Conservation (phyloP, 2,888 invertebrate genomes). For the Rhagium mordax region DNA sequence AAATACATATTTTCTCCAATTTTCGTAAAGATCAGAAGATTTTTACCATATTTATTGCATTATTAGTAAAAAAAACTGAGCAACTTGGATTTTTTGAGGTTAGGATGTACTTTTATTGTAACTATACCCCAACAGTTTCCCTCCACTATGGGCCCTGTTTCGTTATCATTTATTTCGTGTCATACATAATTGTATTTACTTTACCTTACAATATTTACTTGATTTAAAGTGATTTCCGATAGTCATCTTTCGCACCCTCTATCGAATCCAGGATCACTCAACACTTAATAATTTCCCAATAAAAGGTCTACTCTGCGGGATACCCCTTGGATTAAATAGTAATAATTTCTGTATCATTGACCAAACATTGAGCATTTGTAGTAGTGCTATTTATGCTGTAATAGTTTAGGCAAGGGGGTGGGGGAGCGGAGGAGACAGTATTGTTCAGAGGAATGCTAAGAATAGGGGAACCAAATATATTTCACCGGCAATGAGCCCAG, state of each 20-base stretch:
- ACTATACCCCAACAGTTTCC: too few species aligned
- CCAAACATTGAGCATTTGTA: slow-evolving; percentile 63
- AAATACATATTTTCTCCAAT: too few species aligned
- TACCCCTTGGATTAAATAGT: slow-evolving; percentile 60
- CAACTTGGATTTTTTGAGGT: too few species aligned
- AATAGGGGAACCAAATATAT: slow-evolving; percentile 63
- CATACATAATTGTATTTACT: too few species aligned
- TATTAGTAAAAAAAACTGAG: too few species aligned
- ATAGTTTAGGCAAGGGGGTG: slow-evolving; percentile 32
- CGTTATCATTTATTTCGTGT: too few species aligned
- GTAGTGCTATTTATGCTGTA: slow-evolving; percentile 58
- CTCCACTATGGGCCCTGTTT: too few species aligned
- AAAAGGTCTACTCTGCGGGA: slow-evolving; percentile 36
- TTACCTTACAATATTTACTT: slow-evolving; percentile 32
- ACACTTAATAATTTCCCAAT: slow-evolving; percentile 48
- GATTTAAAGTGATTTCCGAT: slow-evolving; percentile 37
- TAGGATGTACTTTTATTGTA: too few species aligned
- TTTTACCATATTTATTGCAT: too few species aligned
- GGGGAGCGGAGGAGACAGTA: slow-evolving; percentile 43
- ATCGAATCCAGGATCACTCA: slow-evolving; percentile 29
- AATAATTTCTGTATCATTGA: slow-evolving; percentile 65
- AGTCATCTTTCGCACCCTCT: slow-evolving; percentile 38
- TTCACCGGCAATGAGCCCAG: slow-evolving; percentile 61
- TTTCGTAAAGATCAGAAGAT: too few species aligned
- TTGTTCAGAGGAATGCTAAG: slow-evolving; percentile 59